Evolutionary conservation across 2,797 vertebrate species (phyloP), one percentile per base, ranked within the genome.

Genomic region (Lepus townsendii): DNA sequence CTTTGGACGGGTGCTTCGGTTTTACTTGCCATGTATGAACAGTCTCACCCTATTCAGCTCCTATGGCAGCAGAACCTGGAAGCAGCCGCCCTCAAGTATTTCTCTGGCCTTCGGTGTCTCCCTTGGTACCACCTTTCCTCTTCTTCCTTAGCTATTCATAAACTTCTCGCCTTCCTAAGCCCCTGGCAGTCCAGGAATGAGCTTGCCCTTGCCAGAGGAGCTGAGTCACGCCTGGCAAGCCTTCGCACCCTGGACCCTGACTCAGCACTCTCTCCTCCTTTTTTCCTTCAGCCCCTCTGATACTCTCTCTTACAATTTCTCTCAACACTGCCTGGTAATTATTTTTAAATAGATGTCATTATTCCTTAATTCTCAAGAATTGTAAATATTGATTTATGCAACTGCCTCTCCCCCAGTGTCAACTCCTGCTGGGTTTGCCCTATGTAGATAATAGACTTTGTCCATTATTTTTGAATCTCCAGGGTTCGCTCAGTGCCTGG

Each of bases 381-480:
- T 68, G 77, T 85, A 86, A 95, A 63, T 72, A 77, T 4, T 62
- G 90, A 95, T 88, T 91, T 86, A 77, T 47, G 50, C 32, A 63
- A 20, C 63, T 16, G 24, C 32, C 65, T 65, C 38, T 17, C 20
- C 17, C 24, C 26, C 66, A 20, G 30, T 5, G 30, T 27, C 69
- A 89, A 30, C 54, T 76, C 88, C 63, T 73, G 54, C 3, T 35
- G 72, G 63, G 10, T 63, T 72, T 66, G 19, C 35, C 47, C 30
- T 35, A 3, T 30, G 35, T n/a, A 2, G n/a, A 19, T 26, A 52
- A 85, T 4, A 63, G 30, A 73, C 65, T 24, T 7, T 20, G 38
- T 24, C 60, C 68, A 9, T 80, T 62, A 47, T 77, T 92, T 94
- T 35, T 68, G 27, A 86, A 83, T 69, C 50, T 17, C 57, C 50